Evolutionary conservation across 2,113 vertebrate genomes (phyloP).

Genomic region (Oplegnathus fasciatus): DNA sequence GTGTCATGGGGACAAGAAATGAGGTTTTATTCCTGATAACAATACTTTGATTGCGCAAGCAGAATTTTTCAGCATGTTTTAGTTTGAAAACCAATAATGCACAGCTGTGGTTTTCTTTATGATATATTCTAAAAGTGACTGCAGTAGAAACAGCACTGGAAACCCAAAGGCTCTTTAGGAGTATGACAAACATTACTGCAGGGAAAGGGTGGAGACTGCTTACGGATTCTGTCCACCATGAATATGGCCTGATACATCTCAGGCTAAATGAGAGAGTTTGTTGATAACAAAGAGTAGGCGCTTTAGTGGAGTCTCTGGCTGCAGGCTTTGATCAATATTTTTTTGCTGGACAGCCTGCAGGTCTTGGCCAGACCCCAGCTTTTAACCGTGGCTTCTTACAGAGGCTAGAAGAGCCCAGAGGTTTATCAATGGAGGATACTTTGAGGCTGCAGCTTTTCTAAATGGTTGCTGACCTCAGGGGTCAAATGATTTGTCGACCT

Average conservation of each 20-base stretch:
- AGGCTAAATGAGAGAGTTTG: neutral
- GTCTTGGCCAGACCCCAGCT: neutral
- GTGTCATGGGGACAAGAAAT: conserved; percentile 7
- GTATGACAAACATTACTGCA: neutral
- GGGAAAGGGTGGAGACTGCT: neutral
- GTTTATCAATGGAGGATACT: conserved; percentile 1
- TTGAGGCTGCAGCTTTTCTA: conserved; percentile 3
- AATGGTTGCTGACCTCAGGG: neutral
- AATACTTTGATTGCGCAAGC: conserved; percentile 13
- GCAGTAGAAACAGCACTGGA: neutral
- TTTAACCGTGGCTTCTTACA: neutral
- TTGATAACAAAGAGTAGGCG: neutral
- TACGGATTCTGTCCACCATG: neutral
- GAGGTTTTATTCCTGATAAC: neutral
- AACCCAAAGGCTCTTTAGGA: neutral
- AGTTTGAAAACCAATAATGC: conserved; percentile 12
- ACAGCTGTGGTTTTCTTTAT: neutral
- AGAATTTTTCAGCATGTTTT: conserved; percentile 13
- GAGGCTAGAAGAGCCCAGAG: neutral
- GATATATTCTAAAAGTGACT: neutral
- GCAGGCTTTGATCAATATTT: neutral
- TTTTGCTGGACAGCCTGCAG: neutral
- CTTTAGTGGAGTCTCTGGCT: neutral
- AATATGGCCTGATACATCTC: neutral
- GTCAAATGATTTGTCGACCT: neutral